phyloP scores from a whole-genome alignment of 2,888 invertebrate species.

The Dolomedes plantarius region DNA sequence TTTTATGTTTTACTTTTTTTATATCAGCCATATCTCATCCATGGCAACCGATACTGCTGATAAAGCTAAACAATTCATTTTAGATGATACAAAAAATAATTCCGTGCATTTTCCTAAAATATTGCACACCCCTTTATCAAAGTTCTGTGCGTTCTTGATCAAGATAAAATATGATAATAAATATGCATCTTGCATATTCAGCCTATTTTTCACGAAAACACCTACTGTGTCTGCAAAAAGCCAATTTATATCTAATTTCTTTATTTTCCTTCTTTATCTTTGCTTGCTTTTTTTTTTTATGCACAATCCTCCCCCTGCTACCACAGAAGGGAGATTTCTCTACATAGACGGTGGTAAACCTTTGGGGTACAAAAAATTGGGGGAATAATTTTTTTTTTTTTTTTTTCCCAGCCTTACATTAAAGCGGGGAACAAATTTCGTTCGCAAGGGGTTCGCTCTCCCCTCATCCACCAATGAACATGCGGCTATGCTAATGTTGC shows the following conservation, averaged over 20 bases:
- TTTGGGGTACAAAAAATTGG: background rate
- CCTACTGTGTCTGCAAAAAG: no score
- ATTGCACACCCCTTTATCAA: no score
- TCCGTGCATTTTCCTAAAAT: no score
- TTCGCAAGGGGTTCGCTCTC: slow-evolving; percentile 32
- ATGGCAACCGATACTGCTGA: no score
- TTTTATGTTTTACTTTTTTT: no score
- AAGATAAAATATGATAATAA: no score
- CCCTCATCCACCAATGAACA: slow-evolving; percentile 62
- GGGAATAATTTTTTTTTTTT: slow-evolving; percentile 21
- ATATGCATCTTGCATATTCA: no score
- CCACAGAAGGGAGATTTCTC: background rate
- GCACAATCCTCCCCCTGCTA: background rate
- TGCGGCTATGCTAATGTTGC: slow-evolving; percentile 67
- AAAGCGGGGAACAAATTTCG: slow-evolving; percentile 52
- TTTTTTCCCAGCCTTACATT: slow-evolving; percentile 58
- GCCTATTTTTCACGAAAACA: no score
- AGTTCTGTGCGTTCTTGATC: no score
- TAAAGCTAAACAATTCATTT: no score
- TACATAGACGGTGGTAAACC: background rate
- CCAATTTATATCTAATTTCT: background rate
- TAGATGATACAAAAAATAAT: no score
- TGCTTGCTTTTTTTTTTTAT: background rate
- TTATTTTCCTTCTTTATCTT: background rate
- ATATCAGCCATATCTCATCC: no score